A percentile compares a stretch with the other conserved stretches of the same genome.
Conservation (phyloP, 2,113 vertebrate species). For the Haemorhous mexicanus region DNA sequence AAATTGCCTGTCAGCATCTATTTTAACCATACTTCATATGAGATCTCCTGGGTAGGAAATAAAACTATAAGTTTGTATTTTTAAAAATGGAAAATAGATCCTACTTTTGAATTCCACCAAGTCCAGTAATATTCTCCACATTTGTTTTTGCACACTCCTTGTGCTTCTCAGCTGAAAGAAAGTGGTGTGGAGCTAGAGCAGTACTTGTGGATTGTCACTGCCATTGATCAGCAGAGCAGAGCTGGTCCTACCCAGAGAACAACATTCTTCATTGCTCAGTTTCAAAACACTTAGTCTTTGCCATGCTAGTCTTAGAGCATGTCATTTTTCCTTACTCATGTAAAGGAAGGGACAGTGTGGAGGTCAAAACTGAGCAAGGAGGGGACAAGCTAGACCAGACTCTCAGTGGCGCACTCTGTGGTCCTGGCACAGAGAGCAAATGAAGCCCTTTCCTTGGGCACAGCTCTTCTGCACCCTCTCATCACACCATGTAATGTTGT, state of each 20-base stretch:
- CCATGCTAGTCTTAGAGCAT: background rate
- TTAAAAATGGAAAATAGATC: background rate
- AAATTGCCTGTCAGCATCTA: background rate
- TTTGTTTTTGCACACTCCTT: background rate
- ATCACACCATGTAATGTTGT: background rate
- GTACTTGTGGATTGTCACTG: background rate
- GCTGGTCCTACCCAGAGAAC: background rate
- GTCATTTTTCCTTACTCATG: background rate
- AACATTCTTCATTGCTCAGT: background rate
- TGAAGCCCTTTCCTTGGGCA: background rate
- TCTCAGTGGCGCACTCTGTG: background rate
- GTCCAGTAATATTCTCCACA: background rate
- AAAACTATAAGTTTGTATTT: background rate
- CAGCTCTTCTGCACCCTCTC: fast-evolving
- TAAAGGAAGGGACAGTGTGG: background rate
- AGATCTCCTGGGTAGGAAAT: background rate
- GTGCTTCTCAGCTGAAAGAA: background rate
- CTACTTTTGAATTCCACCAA: background rate
- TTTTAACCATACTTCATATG: background rate
- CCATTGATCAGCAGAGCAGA: background rate
- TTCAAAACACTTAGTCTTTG: background rate
- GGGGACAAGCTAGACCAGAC: background rate
- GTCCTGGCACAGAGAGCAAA: background rate
- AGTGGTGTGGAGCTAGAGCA: background rate
- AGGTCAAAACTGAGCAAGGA: background rate